Conservation (phyloP, 92 coral and sea anemone genomes). For the Siderastrea radians region DNA sequence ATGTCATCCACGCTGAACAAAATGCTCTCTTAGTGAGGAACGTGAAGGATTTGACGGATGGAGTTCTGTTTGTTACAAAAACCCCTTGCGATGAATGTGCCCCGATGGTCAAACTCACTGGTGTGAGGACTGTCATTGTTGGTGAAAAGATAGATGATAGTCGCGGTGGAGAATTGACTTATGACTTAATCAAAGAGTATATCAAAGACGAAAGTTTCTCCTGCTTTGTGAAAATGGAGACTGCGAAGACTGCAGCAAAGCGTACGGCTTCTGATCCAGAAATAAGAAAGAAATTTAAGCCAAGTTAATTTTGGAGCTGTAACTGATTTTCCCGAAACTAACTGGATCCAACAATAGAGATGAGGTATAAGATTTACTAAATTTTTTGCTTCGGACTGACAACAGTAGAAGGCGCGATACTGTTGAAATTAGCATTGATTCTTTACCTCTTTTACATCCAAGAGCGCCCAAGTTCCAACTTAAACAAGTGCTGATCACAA, state of each 20-base stretch:
- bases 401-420: too few species aligned
- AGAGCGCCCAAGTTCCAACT: too few species aligned
- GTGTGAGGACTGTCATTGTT: constrained; percentile 76
- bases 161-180: constrained; percentile 15
- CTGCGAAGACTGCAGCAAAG: background rate
- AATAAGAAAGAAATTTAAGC: constrained; percentile 15
- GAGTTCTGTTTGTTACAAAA: constrained; percentile 84
- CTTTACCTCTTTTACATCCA: too few species aligned
- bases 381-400: too few species aligned
- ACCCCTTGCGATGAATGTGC: constrained; percentile 92
- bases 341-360: too few species aligned
- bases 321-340: too few species aligned
- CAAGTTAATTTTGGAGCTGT: background rate
- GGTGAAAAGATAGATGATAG: constrained; percentile 26
- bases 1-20: constrained; percentile 89
- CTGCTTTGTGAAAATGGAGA: constrained; percentile 25
- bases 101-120: constrained; percentile 73
- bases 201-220: background rate
- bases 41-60: constrained; percentile 64
- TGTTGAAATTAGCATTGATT: too few species aligned
- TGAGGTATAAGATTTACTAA: too few species aligned
- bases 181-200: constrained; percentile 11
- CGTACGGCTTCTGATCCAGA: constrained; percentile 17
- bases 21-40: constrained; percentile 80
- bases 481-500: too few species aligned